Conservation (phyloP, 1,140 invertebrate genomes). For the Ylistrum balloti region DNA sequence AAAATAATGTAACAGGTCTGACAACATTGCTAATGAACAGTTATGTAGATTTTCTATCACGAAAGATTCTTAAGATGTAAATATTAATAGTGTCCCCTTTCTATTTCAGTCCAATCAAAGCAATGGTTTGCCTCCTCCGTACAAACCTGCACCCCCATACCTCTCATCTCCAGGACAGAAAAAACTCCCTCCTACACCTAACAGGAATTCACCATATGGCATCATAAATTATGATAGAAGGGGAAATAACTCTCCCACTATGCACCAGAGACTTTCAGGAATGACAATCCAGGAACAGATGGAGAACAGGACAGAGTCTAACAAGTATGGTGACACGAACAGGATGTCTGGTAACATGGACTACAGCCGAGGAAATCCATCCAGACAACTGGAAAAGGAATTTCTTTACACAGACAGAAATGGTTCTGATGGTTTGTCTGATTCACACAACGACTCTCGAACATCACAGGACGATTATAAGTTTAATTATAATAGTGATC, state of each 20-base stretch:
- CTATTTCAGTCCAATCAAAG: conserved; percentile 61
- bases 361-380: background rate
- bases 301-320: background rate
- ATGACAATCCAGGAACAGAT: conserved; percentile 54
- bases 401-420: background rate
- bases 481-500: conserved; percentile 36
- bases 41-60: background rate
- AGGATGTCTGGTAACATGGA: background rate
- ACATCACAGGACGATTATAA: conserved; percentile 52
- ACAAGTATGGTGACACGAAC: background rate
- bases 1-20: background rate
- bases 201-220: conserved; percentile 66
- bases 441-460: conserved; percentile 50
- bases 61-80: conserved; percentile 9
- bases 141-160: conserved; percentile 64
- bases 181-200: conserved; percentile 65
- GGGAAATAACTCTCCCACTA: conserved; percentile 61
- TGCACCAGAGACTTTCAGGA: conserved; percentile 57
- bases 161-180: conserved; percentile 56
- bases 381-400: background rate
- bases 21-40: background rate
- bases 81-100: conserved; percentile 17
- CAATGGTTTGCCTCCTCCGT: conserved; percentile 68
- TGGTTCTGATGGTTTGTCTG: background rate
- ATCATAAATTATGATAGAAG: conserved; percentile 64